Evolutionary conservation across 2,113 vertebrate species (phyloP), one percentile per base, ranked within the genome.

Genomic region (Murina feae): DNA sequence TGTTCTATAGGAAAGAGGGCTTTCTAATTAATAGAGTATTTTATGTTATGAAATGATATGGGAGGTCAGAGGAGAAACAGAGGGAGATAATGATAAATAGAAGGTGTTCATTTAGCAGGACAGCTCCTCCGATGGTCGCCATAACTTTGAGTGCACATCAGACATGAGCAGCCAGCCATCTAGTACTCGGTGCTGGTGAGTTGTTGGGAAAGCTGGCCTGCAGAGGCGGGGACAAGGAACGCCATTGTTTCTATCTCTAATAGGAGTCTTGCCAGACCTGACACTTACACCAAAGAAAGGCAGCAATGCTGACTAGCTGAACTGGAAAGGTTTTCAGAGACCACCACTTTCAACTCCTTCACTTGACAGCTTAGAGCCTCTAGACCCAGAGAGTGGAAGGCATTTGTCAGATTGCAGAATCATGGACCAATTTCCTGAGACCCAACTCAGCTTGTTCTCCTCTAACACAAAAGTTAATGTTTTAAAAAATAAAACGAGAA

Each of bases 201-300:
- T 0, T 47, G 18, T 42, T 3, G 3, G 13, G 25, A 39, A 47
- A 32, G 12, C 30, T 85, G 85, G 82, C 72, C 87, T 87, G 86
- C 86, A 93, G 85, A 82, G 63, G 16, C 63, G 60, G 30, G 66
- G 69, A 82, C 49, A 95, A 44, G 63, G 75, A 71, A 83, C 53
- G 76, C 72, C n/a, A 58, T n/a, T 35, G 92, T 18, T 94, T 71
- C 25, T 55, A 0, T 76, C 86, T 95, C 25, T 83, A 78, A 80
- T 5, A 55, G 68, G 80, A 89, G 16, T 58, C 91, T 58, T n/a
- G 68, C 23, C 30, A 74, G 28, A 11, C 44, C 9, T 68, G 17
- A 42, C 32, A 35, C 12, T 37, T 25, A 60, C n/a, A 44, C 51
- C 63, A 51, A 58, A 85, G 66, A 72, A 85, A 75, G 68, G 55